Evolutionary conservation across 2,888 invertebrate species (phyloP), one percentile per base, ranked within the genome.

Genomic region (Nasonovia ribisnigri): DNA sequence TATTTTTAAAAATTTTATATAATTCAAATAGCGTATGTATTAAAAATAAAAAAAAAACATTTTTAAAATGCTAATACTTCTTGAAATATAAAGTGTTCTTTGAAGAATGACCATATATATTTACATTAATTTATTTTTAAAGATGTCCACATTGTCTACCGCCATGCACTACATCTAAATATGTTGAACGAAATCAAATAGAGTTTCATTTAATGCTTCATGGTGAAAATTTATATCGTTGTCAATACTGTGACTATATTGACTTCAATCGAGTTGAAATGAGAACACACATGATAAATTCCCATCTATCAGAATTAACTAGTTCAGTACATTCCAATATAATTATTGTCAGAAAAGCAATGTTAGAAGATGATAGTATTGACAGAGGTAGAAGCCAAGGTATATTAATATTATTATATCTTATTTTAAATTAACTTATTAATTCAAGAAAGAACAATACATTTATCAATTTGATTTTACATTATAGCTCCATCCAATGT

Each of bases 161-260:
- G 96, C 95, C 13, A 16, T 46, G 57, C 20, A 67, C 16, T 13
- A 43, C 3, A 67, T 10, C 95, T 96, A 89, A 89, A 42, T 96
- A 16, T 95, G 95, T 94, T 91, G 51, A 94, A 94, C 36, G 97
- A 92, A 96, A 97, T n/a, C 96, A 97, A 94, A 96, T 98, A 94
- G 95, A 97, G 26, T 96, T 96, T 90, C 98, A 98, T 96, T 96
- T 98, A 94, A 97, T 97, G 95, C 97, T 97, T 96, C 98, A 98
- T 96, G 98, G 97, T 94, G 96, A 96, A 13, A 96, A 96, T 94
- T 96, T 98, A 67, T 98, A 97, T 95, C 97, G 97, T 95, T 98
- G 98, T 95, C 96, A 97, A 0, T 96, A 96, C 94, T 98, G 98
- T 95, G 95, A 96, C 67, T 97, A 97, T 95, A 96, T 97, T 95